Percentiles rank a stretch among this genome's conserved stretches.
phyloP scores from a whole-genome alignment of 2,797 vertebrate genomes.

The Gambelia wislizenii region DNA sequence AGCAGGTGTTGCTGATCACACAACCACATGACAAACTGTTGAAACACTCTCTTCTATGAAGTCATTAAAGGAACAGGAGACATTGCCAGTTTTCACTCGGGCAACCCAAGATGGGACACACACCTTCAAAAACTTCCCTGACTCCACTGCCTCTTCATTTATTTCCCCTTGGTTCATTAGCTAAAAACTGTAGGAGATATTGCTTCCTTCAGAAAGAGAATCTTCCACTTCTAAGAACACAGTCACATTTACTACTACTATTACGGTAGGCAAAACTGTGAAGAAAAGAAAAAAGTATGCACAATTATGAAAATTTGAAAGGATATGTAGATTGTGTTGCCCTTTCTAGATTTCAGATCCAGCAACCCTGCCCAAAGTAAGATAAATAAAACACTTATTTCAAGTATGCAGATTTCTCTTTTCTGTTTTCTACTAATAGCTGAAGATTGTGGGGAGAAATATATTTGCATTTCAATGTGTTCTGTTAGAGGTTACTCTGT shows the following conservation, averaged over 20 bases:
- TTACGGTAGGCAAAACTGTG: neutral
- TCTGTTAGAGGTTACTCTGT: neutral
- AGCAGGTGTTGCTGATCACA: no score
- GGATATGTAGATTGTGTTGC: neutral
- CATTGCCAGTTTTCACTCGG: no score
- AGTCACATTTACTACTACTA: neutral
- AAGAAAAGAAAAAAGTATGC: neutral
- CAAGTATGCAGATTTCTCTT: neutral
- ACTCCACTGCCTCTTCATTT: constrained; percentile 23
- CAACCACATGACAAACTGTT: no score
- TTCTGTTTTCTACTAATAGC: neutral
- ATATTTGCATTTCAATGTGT: neutral
- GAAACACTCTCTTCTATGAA: no score
- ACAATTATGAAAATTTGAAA: neutral
- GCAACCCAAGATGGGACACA: neutral
- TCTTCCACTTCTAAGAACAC: neutral
- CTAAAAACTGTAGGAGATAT: neutral
- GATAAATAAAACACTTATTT: constrained; percentile 32
- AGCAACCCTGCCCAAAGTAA: neutral
- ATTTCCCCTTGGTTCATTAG: neutral
- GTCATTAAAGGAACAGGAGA: no score
- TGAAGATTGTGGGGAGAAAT: neutral
- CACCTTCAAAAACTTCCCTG: neutral
- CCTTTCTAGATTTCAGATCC: neutral
- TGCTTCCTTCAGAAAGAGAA: constrained; percentile 3